Evolutionary conservation across 2,113 vertebrate species (phyloP).

Genomic region (Lutjanus erythropterus): DNA sequence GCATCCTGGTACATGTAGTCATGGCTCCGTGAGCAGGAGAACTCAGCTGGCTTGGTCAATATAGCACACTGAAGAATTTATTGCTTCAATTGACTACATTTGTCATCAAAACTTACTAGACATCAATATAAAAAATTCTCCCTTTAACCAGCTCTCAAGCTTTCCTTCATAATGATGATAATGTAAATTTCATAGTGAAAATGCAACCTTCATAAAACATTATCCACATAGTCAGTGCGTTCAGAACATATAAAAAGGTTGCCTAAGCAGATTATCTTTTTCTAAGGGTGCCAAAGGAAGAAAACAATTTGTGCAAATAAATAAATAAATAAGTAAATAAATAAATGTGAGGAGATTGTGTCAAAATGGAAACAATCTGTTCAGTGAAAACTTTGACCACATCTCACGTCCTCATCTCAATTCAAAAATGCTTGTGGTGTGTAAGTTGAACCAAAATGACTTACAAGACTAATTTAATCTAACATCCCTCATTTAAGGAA

Average conservation of each 20-base stretch:
- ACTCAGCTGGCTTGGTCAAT: no score
- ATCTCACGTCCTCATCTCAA: not conserved
- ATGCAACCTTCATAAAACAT: not conserved
- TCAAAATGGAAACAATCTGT: not conserved
- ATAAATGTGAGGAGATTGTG: not conserved
- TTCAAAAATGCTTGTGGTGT: not conserved
- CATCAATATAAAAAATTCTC: no score
- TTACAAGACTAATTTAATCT: not conserved
- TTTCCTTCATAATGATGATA: no score
- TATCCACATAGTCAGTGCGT: not conserved
- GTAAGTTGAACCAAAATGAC: not conserved
- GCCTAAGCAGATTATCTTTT: not conserved
- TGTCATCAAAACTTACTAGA: no score
- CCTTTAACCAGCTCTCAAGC: no score
- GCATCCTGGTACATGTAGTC: no score
- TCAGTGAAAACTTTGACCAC: not conserved
- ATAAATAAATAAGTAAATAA: no score
- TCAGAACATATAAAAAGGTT: not conserved
- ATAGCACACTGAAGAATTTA: no score
- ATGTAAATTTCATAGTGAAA: not conserved
- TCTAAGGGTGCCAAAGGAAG: not conserved
- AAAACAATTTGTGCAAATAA: not conserved
- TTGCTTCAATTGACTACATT: no score
- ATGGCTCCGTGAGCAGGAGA: no score
- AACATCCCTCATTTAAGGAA: not conserved